Evolutionary conservation across 2,797 vertebrate species (phyloP).

Genomic region (Sphenopsis melanotis): DNA sequence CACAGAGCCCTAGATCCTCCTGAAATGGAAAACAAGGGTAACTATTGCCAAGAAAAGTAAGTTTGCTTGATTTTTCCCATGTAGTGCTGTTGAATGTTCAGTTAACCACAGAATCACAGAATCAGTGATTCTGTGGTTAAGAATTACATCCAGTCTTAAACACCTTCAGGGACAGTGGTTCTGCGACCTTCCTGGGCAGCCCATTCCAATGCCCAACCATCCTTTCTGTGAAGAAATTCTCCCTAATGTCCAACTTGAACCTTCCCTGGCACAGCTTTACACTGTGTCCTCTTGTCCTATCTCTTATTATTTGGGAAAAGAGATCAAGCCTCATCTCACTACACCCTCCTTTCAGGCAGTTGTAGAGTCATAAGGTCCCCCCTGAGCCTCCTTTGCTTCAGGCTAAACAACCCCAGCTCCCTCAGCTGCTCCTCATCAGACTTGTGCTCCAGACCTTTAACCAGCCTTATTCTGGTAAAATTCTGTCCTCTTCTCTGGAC

Average conservation of each 20-base stretch:
- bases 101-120: background rate
- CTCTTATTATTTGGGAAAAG: no score
- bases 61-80: conserved; percentile 57
- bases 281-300: no score
- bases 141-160: background rate
- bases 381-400: background rate
- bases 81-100: background rate
- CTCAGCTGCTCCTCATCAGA: background rate
- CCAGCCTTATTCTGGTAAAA: background rate
- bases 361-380: rapidly evolving
- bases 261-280: background rate
- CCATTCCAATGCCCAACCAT: background rate
- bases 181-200: background rate
- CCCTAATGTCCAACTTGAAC: background rate
- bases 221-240: background rate
- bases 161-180: background rate
- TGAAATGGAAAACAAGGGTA: conserved; percentile 31
- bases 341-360: background rate
- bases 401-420: background rate
- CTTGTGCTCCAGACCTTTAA: background rate
- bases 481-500: background rate
- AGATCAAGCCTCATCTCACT: background rate
- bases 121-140: background rate
- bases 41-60: conserved; percentile 64
- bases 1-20: conserved; percentile 44